Conservation (phyloP, 2,888 invertebrate genomes). For the Tanypteryx hageni region DNA sequence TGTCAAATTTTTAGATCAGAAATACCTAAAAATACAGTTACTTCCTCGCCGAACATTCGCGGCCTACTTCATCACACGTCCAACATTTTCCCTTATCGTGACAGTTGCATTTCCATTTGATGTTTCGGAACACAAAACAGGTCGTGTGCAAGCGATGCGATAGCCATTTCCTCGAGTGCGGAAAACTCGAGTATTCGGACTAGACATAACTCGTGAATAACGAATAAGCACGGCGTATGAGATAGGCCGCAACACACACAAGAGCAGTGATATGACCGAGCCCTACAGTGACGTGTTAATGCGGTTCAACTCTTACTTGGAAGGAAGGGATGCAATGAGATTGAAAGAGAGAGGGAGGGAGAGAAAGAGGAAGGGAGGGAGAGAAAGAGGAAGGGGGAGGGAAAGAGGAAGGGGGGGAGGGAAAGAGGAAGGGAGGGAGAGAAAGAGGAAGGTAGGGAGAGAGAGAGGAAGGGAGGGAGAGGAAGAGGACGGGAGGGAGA, state of each 20-base stretch:
- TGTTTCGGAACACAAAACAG: too few relatives aligned
- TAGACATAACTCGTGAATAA: neutral
- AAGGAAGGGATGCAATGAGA: neutral
- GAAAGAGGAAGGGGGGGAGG: neutral
- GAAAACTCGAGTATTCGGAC: neutral
- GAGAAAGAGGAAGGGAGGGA: neutral
- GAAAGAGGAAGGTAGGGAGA: neutral
- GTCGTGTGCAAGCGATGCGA: neutral
- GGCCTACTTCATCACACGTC: too few relatives aligned
- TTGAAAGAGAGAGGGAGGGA: neutral
- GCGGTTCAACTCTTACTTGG: neutral
- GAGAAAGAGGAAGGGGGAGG: neutral
- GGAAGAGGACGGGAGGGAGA: neutral
- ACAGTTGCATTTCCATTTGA: too few relatives aligned
- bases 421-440: neutral
- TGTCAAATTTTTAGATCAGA: too few relatives aligned
- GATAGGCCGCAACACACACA: neutral
- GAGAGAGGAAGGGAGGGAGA: neutral
- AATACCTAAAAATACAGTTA: too few relatives aligned
- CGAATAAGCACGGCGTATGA: neutral
- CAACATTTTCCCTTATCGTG: too few relatives aligned
- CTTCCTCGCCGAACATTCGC: too few relatives aligned
- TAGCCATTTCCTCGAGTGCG: neutral
- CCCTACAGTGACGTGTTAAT: neutral
- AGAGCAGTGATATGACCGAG: slow-evolving; percentile 1